Base-by-base conservation (phyloP, 2,797 vertebrate genomes). In the Acropternis orthonyx region DNA sequence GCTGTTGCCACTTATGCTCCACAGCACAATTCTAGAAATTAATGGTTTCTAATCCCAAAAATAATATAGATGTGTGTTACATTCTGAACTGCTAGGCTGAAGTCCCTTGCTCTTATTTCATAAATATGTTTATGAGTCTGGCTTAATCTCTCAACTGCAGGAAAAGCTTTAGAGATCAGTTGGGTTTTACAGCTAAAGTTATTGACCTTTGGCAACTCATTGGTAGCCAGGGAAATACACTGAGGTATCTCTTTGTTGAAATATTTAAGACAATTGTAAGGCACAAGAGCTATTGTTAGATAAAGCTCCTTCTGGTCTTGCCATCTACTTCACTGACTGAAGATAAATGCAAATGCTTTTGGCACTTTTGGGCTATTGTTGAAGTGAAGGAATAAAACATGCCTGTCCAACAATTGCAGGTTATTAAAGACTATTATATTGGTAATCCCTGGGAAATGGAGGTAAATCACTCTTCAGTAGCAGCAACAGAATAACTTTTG, bases 21-120 rank as follows among this genome's bases (percentile, higher is more conserved):
- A 91, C 95, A 97, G 97, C 97, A 97, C 97, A 97, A 97, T 97
- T 97, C 97, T 81, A 87, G 96, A 96, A 97, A 97, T 97, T 95
- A 97, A 97, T 93, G 94, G 86, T 95, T 96, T 97, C 92, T 94
- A 95, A 97, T 97, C 96, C 96, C 89, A 63, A 96, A 97, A 96
- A 97, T 92, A 96, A 96, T 97, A 95, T 89, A 92, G 96, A 92
- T 95, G 79, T 59, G 76, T 78, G 88, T 71, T 94, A 79, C 85
- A 74, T 94, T 93, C 93, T 80, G 71, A 93, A 93, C 92, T 83
- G 90, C 92, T 73, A 85, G 92, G 85, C 65, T 81, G 55, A 69
- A 80, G 91, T 95, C 84, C 59, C 20, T 86, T 93, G 85, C 72
- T 95, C 87, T 94, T 89, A 69, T 91, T 97, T 97, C 93, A 95